Percentiles rank a stretch among this genome's conserved stretches.
These are phyloP conservation scores for Ernsta delagoae DNA, from an alignment of 2,888 invertebrate species.

Conservation along the genomic window DNA sequence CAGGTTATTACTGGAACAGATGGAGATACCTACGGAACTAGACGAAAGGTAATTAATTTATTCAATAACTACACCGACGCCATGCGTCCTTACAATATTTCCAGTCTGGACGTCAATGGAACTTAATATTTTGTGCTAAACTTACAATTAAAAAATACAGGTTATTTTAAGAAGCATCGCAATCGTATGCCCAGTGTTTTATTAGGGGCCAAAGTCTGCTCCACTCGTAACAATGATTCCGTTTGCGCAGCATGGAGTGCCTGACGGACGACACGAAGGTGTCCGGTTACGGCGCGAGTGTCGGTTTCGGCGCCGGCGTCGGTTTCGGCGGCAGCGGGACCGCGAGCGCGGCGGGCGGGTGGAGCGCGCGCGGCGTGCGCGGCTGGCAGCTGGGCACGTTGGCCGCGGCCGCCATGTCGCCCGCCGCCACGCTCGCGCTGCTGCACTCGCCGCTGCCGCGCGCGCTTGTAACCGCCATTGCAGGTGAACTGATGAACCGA, in stretches of 20 bases:
- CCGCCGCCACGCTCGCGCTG: slow-evolving; percentile 89
- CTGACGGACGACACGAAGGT: slow-evolving; percentile 90
- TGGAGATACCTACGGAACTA: slow-evolving; percentile 85
- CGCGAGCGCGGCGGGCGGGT: slow-evolving; percentile 88
- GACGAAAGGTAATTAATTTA: slow-evolving; percentile 69
- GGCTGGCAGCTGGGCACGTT: too few relatives aligned
- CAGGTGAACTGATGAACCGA: slow-evolving; percentile 49
- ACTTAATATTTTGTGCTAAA: too few relatives aligned
- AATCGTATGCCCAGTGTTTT: too few relatives aligned
- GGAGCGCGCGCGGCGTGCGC: too few relatives aligned
- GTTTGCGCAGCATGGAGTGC: slow-evolving; percentile 76
- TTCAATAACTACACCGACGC: neutral
- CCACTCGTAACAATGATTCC: too few relatives aligned
- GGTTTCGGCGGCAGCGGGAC: slow-evolving; percentile 89
- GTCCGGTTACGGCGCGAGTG: slow-evolving; percentile 44
- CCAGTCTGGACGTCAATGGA: too few relatives aligned
- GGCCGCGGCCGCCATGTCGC: too few relatives aligned
- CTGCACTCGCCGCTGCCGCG: slow-evolving; percentile 90
- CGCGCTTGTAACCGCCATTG: slow-evolving; percentile 81
- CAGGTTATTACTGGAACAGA: slow-evolving; percentile 88
- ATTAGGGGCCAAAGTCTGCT: too few relatives aligned
- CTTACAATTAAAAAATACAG: too few relatives aligned
- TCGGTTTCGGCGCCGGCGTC: slow-evolving; percentile 56
- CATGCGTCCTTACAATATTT: too few relatives aligned
- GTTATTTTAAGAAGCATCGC: too few relatives aligned